Evolutionary conservation across 2,113 vertebrate species (phyloP), one percentile per base, ranked within the genome.

Genomic region (Plecotus auritus): DNA sequence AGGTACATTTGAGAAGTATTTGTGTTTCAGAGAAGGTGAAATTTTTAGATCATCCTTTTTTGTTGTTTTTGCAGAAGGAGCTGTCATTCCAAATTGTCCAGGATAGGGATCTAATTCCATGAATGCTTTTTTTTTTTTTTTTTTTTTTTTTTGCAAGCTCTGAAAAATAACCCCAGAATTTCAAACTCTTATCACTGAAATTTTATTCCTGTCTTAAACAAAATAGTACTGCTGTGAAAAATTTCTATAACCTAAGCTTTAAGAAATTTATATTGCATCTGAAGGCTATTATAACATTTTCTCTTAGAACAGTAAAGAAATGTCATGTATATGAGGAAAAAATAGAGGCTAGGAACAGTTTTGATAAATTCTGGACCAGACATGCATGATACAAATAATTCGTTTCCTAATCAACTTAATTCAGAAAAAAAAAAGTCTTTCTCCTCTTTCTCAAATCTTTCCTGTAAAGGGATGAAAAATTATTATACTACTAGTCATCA

Each of bases 1-100:
- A 77, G 40, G 45, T 35, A 18, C 51, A 56, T 87, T 73, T 85
- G 35, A 95, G 59, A 91, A n/a, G 9, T 69, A 16, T 28, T 23
- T 64, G 22, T 84, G 54, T 87, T 93, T 96, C 87, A 77, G 67
- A 93, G 72, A 95, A 82, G 45, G 40, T 77, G 69, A 88, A 70
- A 72, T 6, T 81, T 85, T 89, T 89, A 88, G 80, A 35, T 47
- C 16, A 2, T 87, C 7, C 32, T 49, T 78, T 84, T 42, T 35
- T 17, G 30, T 9, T n/a, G 30, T 37, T 59, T 28, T 88, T 69
- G 9, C 2, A 66, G n/a, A 93, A 82, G 49, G 13, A 94, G 51
- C 84, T 81, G 3, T 81, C 16, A 20, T 64, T 64, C 18, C 13
- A 9, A 18, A 51, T 56, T 86, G 32, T 86, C n/a, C n/a, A 73